A percentile compares a stretch with the other conserved stretches of the same genome.
Conservation (phyloP, 2,113 vertebrate genomes). For the Manacus vitellinus region DNA sequence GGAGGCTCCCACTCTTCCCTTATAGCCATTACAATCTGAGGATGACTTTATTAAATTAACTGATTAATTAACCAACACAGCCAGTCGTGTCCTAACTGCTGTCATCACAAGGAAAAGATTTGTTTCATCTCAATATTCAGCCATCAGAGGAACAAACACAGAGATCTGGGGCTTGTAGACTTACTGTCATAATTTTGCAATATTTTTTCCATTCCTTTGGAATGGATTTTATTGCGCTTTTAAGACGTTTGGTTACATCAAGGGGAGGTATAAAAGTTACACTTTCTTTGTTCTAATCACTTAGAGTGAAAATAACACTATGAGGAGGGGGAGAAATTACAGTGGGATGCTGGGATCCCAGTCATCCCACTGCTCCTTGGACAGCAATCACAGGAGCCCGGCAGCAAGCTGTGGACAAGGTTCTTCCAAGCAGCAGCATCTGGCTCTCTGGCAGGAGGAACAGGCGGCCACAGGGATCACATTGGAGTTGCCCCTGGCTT, state of each 20-base stretch:
- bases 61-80: neutral
- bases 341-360: constrained; percentile 39
- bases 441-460: constrained; percentile 77
- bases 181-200: neutral
- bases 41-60: neutral
- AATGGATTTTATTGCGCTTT: neutral
- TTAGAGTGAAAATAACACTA: constrained; percentile 8
- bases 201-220: neutral
- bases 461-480: constrained; percentile 24
- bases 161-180: neutral
- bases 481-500: constrained; percentile 57
- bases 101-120: neutral
- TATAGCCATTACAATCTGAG: neutral
- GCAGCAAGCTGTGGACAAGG: constrained; percentile 74
- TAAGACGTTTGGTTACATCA: neutral
- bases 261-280: neutral
- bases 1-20: rapidly evolving
- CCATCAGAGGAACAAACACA: neutral
- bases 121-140: neutral
- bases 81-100: neutral
- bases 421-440: constrained; percentile 79
- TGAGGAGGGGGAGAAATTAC: neutral
- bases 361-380: constrained; percentile 69
- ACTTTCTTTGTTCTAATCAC: neutral
- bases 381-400: constrained; percentile 72